Percentiles rank a stretch among this genome's conserved stretches.
Evolutionary conservation across 2,888 invertebrate genomes (phyloP).

Genomic region (Agrotis ipsilon): DNA sequence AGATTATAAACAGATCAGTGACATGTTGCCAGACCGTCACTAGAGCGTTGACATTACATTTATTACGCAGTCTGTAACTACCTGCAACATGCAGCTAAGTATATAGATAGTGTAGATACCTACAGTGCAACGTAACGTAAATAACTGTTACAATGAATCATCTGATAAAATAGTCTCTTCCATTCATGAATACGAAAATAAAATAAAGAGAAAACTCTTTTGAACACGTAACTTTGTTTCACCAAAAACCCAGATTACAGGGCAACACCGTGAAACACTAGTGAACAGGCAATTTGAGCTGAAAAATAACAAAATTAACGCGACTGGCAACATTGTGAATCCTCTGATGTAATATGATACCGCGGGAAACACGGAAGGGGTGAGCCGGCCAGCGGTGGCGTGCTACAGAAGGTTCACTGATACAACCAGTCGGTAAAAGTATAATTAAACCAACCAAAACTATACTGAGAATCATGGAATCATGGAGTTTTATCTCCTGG

Average conservation of each 20-base stretch:
- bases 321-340: constrained; percentile 54
- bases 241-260: constrained; percentile 42
- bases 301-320: constrained; percentile 62
- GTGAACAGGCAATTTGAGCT: constrained; percentile 55
- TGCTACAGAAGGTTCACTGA: constrained; percentile 26
- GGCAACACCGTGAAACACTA: constrained; percentile 46
- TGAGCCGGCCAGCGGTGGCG: constrained; percentile 2
- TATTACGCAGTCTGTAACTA: neutral
- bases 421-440: too few relatives aligned
- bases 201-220: constrained; percentile 12
- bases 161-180: neutral
- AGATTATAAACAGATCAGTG: neutral
- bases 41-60: constrained; percentile 4
- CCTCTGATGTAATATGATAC: constrained; percentile 59
- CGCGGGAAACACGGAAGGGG: constrained; percentile 50
- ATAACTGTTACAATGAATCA: neutral
- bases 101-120: too few relatives aligned
- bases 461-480: too few relatives aligned
- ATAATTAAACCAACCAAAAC: too few relatives aligned
- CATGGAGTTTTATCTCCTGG: too few relatives aligned
- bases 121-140: neutral
- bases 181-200: constrained; percentile 1
- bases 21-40: neutral
- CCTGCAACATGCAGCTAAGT: too few relatives aligned
- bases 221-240: constrained; percentile 28